A percentile compares a stretch with the other conserved stretches of the same genome.
Evolutionary conservation across 1,140 invertebrate species (phyloP).

Genomic region (Protaetia brevitarsis): DNA sequence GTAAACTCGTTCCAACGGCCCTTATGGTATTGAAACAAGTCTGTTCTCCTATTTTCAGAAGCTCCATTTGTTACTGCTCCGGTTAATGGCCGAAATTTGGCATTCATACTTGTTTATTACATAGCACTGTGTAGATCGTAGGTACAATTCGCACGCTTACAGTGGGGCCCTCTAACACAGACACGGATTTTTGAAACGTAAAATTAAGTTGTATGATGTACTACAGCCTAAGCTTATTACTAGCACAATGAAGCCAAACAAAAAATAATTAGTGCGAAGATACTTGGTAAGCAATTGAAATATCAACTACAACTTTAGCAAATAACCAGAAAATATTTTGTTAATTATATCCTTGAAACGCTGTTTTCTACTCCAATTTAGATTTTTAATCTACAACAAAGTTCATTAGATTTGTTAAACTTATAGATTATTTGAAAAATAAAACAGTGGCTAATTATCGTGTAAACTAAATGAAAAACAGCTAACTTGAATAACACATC

Average conservation of each 20-base stretch:
- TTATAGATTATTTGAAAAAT: too few species aligned
- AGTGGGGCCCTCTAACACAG: neutral
- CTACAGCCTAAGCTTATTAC: neutral
- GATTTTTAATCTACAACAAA: too few species aligned
- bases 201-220: conserved; percentile 13
- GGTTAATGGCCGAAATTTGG: conserved; percentile 22
- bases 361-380: too few species aligned
- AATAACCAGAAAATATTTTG: too few species aligned
- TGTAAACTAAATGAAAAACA: too few species aligned
- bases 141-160: neutral
- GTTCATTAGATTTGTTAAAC: too few species aligned
- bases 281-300: too few species aligned
- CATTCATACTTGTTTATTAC: conserved; percentile 16
- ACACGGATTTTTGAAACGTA: neutral
- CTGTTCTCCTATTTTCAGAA: neutral
- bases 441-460: too few species aligned
- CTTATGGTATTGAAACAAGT: neutral
- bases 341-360: too few species aligned
- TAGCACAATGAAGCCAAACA: neutral
- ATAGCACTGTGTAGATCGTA: neutral
- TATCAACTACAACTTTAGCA: too few species aligned
- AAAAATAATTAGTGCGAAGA: conserved; percentile 1
- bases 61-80: conserved; percentile 4
- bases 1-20: neutral
- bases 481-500: too few species aligned